A percentile compares a stretch with the other conserved stretches of the same genome.
Evolutionary conservation across 2,888 invertebrate genomes (phyloP).

Genomic region (Ctena decussata): DNA sequence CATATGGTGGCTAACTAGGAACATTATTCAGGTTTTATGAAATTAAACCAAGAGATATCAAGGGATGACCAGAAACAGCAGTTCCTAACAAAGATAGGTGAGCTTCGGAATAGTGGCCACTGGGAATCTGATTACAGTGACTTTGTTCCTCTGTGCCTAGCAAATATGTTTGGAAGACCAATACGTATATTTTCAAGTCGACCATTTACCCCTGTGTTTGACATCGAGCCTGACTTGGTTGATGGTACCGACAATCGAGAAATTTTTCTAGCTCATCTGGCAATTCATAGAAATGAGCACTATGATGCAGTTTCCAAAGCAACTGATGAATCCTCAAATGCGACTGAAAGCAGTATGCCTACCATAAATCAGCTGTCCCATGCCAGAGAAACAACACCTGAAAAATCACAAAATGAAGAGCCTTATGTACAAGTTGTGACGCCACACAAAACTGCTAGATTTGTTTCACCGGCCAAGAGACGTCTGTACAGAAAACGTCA

Average conservation of each 20-base stretch:
- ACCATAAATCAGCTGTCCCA: no score
- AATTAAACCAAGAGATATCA: neutral
- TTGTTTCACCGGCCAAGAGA: neutral
- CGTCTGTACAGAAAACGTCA: neutral
- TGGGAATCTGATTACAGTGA: neutral
- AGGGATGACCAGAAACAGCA: neutral
- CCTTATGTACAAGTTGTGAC: neutral
- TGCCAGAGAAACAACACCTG: no score
- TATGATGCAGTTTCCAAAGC: neutral
- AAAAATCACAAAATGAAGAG: no score
- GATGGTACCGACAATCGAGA: neutral
- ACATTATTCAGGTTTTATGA: neutral
- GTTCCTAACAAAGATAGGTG: neutral
- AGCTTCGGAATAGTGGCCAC: neutral
- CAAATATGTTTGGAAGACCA: neutral
- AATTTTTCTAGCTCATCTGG: neutral
- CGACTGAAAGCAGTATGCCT: no score
- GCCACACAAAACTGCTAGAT: neutral
- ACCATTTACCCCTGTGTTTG: slow-evolving; percentile 5
- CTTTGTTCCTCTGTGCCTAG: neutral
- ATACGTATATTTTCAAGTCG: slow-evolving; percentile 4
- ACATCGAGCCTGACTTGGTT: neutral
- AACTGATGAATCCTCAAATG: no score
- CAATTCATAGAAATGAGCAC: neutral
- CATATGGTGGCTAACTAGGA: neutral